Evolutionary conservation across 1,140 invertebrate genomes (phyloP), one percentile per base, ranked within the genome.

Genomic region (Diorhabda elongata): DNA sequence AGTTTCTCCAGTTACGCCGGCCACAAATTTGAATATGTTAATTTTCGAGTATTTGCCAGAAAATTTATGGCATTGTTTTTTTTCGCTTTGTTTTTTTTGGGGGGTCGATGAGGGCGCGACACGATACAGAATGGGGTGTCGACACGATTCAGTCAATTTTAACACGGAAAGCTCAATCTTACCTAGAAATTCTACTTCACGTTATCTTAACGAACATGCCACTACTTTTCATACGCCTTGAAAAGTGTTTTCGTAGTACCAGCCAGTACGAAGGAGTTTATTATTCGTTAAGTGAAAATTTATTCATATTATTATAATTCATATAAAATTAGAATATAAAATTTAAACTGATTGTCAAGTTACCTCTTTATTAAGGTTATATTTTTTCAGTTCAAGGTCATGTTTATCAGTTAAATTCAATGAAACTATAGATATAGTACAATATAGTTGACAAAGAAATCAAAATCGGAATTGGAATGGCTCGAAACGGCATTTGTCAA

Each of bases 71-170:
- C 69, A 70, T 68, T 71, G 67, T 44, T 26, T 26, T 26, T 26
- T 26, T 26, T 26, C 26, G 26, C 26, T 26, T 26, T 26, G 59
- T 74, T 73, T 52, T 52, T 6, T 52, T 69, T 67, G 69, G 71
- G 71, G 68, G 70, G 68, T 70, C 69, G 68, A 67, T 58, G 67
- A 74, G 73, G 73, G 70, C 68, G 69, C 71, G 73, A 74, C 70
- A 58, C 68, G 60, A 69, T 68, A 61, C 69, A n/a, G 71, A 75
- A 75, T 75, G 72, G 74, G 71, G 74, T 75, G 74, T 72, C 69
- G 74, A 75, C 74, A 75, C 74, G 74, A 75, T 58, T 70, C 70
- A 70, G 70, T 74, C 73, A 74, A 72, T 69, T 75, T 72, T 75
- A 72, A 75, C 74, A 75, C 68, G 74, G 58, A 74, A 73, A 70